Percentiles rank a stretch among this genome's conserved stretches.
Conservation (phyloP, 23 tunicate genomes). For the Trididemnum miniatum region DNA sequence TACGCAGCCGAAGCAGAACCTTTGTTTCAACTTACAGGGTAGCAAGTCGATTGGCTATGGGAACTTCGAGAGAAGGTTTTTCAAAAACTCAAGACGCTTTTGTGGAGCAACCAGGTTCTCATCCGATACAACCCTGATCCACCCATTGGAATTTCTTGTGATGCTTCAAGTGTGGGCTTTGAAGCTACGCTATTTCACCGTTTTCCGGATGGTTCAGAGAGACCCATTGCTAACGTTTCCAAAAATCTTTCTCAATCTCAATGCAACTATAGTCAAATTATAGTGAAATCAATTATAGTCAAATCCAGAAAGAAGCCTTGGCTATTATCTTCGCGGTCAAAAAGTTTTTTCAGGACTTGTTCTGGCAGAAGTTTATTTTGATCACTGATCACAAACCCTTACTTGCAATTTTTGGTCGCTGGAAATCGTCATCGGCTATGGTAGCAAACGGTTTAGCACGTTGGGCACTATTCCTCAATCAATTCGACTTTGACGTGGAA, state of each 20-base stretch:
- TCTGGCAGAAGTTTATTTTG: constrained; percentile 31
- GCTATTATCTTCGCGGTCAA: constrained; percentile 20
- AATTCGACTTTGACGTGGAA: constrained; percentile 22
- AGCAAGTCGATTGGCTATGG: constrained; percentile 8
- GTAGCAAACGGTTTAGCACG: constrained; percentile 44
- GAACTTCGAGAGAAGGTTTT: neutral
- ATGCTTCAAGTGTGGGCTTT: constrained; percentile 6
- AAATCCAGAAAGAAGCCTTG: constrained; percentile 36
- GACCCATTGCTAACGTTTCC: constrained; percentile 27
- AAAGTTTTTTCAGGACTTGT: constrained; percentile 35
- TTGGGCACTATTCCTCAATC: constrained; percentile 29
- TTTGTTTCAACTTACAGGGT: neutral
- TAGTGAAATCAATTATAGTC: no score
- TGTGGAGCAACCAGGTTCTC: neutral
- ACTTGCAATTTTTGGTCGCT: constrained; percentile 20
- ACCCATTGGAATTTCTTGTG: neutral
- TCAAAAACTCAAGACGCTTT: neutral
- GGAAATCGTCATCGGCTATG: constrained; percentile 39
- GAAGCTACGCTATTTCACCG: constrained; percentile 27
- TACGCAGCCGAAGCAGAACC: constrained; percentile 10
- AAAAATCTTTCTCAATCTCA: constrained; percentile 11
- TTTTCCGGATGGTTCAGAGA: constrained; percentile 18
- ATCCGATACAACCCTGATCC: neutral
- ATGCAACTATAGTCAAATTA: constrained; percentile 29
- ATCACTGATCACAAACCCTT: constrained; percentile 47